Evolutionary conservation across 2,113 vertebrate species (phyloP).

Genomic region (Catagonus wagneri): DNA sequence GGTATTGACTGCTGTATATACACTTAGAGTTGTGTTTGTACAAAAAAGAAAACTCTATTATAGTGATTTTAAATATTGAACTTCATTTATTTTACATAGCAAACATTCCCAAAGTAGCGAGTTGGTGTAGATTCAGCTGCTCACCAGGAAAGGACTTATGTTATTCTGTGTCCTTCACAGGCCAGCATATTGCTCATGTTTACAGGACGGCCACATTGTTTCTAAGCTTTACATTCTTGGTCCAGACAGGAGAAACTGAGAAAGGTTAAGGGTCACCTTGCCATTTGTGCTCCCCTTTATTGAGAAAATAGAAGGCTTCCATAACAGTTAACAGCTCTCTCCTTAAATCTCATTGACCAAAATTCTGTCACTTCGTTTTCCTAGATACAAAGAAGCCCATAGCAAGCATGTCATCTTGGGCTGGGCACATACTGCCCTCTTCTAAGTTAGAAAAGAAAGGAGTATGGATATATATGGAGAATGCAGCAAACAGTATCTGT

Average conservation of each 20-base stretch:
- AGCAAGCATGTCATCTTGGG: not conserved
- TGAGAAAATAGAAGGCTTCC: not conserved
- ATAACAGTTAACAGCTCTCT: not conserved
- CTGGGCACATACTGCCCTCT: not conserved
- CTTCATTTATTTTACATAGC: not conserved
- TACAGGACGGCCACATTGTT: not conserved
- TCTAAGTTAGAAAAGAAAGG: not conserved
- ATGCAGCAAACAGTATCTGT: not conserved
- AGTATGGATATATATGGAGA: not conserved
- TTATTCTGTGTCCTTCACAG: not conserved
- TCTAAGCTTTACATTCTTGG: not conserved
- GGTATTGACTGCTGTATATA: not conserved
- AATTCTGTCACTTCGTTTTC: not conserved
- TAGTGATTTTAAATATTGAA: not conserved
- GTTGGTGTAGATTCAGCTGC: not conserved
- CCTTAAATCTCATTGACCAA: not conserved
- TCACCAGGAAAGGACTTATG: not conserved
- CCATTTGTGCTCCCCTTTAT: not conserved
- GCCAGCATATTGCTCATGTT: not conserved
- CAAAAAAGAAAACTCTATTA: constrained; percentile 11
- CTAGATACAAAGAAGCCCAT: not conserved
- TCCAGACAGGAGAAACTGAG: not conserved
- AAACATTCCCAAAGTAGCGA: not conserved
- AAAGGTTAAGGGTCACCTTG: not conserved
- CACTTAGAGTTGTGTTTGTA: constrained; percentile 17